A percentile compares a stretch with the other conserved stretches of the same genome.
Evolutionary conservation across 2,113 vertebrate species (phyloP).

Genomic region (Paracyprichromis sp.): DNA sequence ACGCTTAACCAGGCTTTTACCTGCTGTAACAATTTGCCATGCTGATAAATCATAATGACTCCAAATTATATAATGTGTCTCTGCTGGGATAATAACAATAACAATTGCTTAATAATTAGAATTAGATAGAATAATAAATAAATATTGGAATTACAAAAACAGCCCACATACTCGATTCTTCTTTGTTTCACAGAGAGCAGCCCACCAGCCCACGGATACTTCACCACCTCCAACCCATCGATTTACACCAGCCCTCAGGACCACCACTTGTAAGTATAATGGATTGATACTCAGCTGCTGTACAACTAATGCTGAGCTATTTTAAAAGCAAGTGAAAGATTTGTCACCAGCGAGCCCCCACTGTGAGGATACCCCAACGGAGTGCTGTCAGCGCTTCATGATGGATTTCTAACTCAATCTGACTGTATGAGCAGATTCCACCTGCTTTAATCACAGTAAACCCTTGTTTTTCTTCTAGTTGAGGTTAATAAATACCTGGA

Average conservation of each 20-base stretch:
- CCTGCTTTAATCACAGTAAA: not conserved
- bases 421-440: not conserved
- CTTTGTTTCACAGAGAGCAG: not conserved
- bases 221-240: not conserved
- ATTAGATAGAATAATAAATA: not conserved
- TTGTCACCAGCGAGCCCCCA: not conserved
- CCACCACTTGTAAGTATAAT: not conserved
- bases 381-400: not conserved
- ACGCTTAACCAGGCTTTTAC: not conserved
- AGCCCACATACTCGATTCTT: not conserved
- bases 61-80: not conserved
- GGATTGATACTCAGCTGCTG: not conserved
- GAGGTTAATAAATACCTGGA: not conserved
- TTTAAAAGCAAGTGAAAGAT: not conserved
- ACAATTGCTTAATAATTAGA: not conserved
- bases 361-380: not conserved
- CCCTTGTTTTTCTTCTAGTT: accelerated
- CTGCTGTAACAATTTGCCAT: not conserved
- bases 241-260: not conserved
- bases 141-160: not conserved
- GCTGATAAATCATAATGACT: not conserved
- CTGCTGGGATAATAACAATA: not conserved
- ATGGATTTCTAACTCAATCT: not conserved
- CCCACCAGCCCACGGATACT: not conserved
- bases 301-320: not conserved